Conservation (phyloP, 2,113 vertebrate species). For the Malurus elegans region DNA sequence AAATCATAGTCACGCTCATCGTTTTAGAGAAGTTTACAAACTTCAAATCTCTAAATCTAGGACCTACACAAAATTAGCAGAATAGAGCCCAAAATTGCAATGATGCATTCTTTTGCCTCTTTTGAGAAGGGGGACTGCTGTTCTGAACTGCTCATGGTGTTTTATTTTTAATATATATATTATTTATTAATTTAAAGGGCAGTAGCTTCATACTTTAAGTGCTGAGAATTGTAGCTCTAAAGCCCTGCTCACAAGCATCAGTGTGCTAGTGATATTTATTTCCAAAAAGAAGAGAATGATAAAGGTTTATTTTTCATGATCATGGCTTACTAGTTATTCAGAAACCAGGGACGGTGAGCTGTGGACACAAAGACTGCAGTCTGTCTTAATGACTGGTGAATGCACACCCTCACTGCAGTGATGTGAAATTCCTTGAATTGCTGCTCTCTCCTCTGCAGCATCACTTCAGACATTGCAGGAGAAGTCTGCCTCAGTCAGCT, state of each 20-base stretch:
- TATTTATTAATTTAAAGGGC: not conserved
- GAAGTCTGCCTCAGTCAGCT: conserved; percentile 8
- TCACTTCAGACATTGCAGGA: not conserved
- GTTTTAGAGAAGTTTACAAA: not conserved
- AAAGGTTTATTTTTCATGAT: not conserved
- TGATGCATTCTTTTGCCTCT: not conserved
- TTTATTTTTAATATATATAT: not conserved
- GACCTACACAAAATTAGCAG: not conserved
- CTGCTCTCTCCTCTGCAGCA: not conserved
- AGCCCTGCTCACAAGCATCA: not conserved
- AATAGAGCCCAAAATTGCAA: not conserved
- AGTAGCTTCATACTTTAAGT: not conserved
- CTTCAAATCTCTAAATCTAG: not conserved
- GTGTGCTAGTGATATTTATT: not conserved
- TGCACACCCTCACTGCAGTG: not conserved
- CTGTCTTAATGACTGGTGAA: not conserved
- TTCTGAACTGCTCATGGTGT: not conserved
- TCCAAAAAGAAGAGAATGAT: not conserved
- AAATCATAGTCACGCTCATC: not conserved
- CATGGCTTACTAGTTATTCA: not conserved
- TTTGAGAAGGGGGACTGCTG: not conserved
- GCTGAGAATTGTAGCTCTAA: not conserved
- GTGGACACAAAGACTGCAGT: not conserved
- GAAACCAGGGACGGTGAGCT: not conserved
- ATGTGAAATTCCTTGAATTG: conserved; percentile 13